Evolutionary conservation across 2,113 vertebrate species (phyloP).

Genomic region (Nicator chloris): DNA sequence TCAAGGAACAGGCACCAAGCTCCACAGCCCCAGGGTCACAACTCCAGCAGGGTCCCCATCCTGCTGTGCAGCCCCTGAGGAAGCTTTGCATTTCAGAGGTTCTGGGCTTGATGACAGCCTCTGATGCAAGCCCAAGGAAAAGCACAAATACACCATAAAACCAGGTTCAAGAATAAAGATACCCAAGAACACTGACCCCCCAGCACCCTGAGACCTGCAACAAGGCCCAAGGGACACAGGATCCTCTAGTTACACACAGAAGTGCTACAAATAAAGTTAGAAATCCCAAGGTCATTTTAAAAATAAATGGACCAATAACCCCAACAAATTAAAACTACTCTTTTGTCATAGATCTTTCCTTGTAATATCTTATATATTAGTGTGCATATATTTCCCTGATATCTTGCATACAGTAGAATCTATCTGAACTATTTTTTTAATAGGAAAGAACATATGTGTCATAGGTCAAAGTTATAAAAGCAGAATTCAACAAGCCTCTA

Average conservation of each 20-base stretch:
- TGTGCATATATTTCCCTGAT: background rate
- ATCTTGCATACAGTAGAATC: background rate
- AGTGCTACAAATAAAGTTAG: background rate
- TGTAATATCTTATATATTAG: background rate
- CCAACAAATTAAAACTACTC: background rate
- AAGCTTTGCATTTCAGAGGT: background rate
- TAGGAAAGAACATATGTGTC: background rate
- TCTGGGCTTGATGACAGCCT: background rate
- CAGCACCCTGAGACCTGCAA: background rate
- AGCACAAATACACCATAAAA: background rate
- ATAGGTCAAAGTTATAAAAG: background rate
- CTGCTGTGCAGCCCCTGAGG: background rate
- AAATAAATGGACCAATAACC: background rate
- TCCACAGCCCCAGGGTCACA: background rate
- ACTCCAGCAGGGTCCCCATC: background rate
- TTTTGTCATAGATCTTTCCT: background rate
- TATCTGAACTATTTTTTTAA: background rate
- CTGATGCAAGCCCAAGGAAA: background rate
- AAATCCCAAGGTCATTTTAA: background rate
- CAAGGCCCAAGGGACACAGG: background rate
- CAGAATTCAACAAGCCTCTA: background rate
- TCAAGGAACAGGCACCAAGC: background rate
- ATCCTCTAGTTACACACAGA: background rate
- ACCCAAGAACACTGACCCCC: background rate
- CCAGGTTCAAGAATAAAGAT: background rate